phyloP scores from a whole-genome alignment of 1,140 invertebrate genomes.

The Monochamus saltuarius region DNA sequence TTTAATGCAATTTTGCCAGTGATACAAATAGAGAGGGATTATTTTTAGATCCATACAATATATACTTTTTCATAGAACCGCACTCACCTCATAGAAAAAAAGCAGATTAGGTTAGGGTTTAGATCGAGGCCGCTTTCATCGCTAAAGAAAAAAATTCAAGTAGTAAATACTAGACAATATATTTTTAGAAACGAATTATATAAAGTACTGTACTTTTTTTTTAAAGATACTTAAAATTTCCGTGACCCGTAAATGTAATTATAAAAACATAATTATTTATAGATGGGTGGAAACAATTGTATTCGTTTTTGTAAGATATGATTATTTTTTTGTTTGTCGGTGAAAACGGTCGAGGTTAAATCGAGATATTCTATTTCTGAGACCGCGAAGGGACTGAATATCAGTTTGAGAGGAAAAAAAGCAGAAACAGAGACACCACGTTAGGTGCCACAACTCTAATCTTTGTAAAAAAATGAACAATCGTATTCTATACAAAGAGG shows the following conservation, averaged over 20 bases:
- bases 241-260: no score
- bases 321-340: no score
- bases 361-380: no score
- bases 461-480: conserved; percentile 34
- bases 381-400: no score
- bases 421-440: conserved; percentile 10
- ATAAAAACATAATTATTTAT: neutral
- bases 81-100: conserved; percentile 36
- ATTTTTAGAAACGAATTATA: no score
- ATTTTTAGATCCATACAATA: conserved; percentile 27
- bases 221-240: no score
- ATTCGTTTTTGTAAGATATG: no score
- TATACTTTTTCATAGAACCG: conserved; percentile 31
- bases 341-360: no score
- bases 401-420: no score
- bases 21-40: conserved; percentile 25
- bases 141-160: neutral
- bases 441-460: conserved; percentile 27
- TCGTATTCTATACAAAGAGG: conserved; percentile 27
- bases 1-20: conserved; percentile 25
- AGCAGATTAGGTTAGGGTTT: conserved; percentile 9
- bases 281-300: neutral
- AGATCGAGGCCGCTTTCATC: neutral
- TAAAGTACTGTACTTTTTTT: no score
- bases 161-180: neutral